Base-by-base conservation (phyloP, 2,113 vertebrate genomes). In the Gnathonemus longibarbis region DNA sequence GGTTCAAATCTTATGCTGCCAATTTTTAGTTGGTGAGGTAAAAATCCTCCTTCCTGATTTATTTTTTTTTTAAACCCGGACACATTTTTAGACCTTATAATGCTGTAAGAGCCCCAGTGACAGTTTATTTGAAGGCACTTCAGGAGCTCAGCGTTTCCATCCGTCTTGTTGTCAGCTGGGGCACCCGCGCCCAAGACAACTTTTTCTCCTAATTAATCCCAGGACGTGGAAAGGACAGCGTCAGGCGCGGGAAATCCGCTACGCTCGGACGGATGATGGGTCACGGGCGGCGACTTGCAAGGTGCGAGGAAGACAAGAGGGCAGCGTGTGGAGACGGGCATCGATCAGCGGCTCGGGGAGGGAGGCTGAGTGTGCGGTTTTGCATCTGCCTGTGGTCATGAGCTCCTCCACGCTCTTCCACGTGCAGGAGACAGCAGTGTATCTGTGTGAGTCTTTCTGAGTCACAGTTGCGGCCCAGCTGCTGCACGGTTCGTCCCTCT, bases 151-250 rank as follows among this genome's bases (percentile, higher is more conserved):
- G 11, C 13, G 21, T 53, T 11, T 56, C 31, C 88, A 50, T 84
- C 74, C 17, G 50, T 83, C 88, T 52, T 24, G 27, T 5, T 42
- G 31, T 50, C 49, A n/a, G 88, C 15, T 24, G 42, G 2, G 88
- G 88, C 52, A 2, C 5, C 35, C 8, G 48, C 4, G 2, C 88
- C 15, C 62, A 27, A 17, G 11, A 27, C 17, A 45, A 35, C 80
- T 49, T 62, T 52, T 74, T 84, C 84, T 39, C 58, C 86, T 90
- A 90, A 90, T 90, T 90, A 90, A 87, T 90, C 89, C 89, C 84
- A 87, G 46, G 89, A 50, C 31, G 70, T 0, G 31, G 31, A 42
- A 50, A 21, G 48, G 35, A 35, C 52, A 50, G n/a, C n/a, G 39
- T 15, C 21, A 19, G 19, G 45, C 13, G 48, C 15, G 83, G 83